phyloP scores from a whole-genome alignment of 2,797 vertebrate species.

The Crocidura indochinensis region DNA sequence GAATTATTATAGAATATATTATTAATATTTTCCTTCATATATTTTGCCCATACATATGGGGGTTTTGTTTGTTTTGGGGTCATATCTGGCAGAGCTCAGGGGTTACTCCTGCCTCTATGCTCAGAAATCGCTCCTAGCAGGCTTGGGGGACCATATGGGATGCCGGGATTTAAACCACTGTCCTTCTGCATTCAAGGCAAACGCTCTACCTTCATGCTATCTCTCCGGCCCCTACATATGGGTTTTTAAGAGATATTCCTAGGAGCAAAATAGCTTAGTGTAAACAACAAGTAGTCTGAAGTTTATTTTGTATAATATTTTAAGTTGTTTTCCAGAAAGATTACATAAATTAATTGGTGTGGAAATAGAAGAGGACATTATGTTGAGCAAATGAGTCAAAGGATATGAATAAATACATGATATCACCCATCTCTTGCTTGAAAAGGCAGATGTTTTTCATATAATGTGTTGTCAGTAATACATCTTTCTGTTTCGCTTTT shows the following conservation, averaged over 20 bases:
- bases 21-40: conserved; percentile 57
- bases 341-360: conserved; percentile 11
- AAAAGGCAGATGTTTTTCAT: conserved; percentile 17
- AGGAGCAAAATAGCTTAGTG: not conserved
- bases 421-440: conserved; percentile 3
- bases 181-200: too few relatives aligned
- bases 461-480: conserved; percentile 13
- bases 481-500: conserved; percentile 4
- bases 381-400: too few relatives aligned
- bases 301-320: conserved; percentile 1
- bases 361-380: conserved; percentile 1
- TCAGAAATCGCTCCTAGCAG: too few relatives aligned
- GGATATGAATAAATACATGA: too few relatives aligned
- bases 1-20: not conserved
- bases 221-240: too few relatives aligned
- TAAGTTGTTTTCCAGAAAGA: conserved; percentile 35
- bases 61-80: too few relatives aligned
- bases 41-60: not conserved
- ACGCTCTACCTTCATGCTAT: too few relatives aligned
- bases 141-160: too few relatives aligned
- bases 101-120: too few relatives aligned
- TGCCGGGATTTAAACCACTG: too few relatives aligned
- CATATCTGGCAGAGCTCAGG: too few relatives aligned
- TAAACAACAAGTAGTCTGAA: conserved; percentile 24
- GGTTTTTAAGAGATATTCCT: conserved; percentile 27